Base-by-base conservation (phyloP, 1,140 invertebrate genomes). In the Platorchestia sp. region DNA sequence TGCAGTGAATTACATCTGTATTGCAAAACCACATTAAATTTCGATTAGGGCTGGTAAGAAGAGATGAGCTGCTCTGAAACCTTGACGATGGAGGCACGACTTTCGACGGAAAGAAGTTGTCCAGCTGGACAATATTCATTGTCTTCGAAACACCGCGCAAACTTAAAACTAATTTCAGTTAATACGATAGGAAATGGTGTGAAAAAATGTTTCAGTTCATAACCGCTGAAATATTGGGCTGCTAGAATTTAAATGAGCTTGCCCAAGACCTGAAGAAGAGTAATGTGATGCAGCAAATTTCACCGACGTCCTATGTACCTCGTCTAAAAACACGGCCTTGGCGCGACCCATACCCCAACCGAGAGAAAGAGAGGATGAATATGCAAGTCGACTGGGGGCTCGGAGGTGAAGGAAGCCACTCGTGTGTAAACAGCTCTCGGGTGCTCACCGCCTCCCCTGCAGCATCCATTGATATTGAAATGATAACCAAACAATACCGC, bases 381-480 rank as follows among this genome's bases (percentile, higher is more conserved):
- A 93, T 93, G 41, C 91, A 93, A 93, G 40, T 45, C 40, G 19
- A 89, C 3, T n/a, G 91, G 10, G 91, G 45, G 5, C 45, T 41
- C 40, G 47, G 45, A 93, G 91, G 43, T 93, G 45, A 93, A 93
- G 91, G 91, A 93, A 93, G 91, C 91, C 47, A 93, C 91, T 93
- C 91, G 91, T 93, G 91, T 44, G 91, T 93, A 93, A 93, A 93
- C 91, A 93, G 16, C 91, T 45, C 91, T 93, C 40, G 43, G 91
- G 45, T 44, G 45, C 45, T 93, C 43, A 45, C 44, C 40, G 91
- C 43, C 91, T 93, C 44, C 44, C 36, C 91, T 45, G 44, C 45
- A 47, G 43, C 45, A 93, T 93, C 91, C 91, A 93, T 93, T 93
- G 44, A 93, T 93, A 93, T 93, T 93, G 91, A 93, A 93, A 93